Percentiles rank a stretch among this genome's conserved stretches.
These are phyloP conservation scores for Trypoxylon attenuatum DNA, from an alignment of 2,888 invertebrate species.

Conservation along the genomic window DNA sequence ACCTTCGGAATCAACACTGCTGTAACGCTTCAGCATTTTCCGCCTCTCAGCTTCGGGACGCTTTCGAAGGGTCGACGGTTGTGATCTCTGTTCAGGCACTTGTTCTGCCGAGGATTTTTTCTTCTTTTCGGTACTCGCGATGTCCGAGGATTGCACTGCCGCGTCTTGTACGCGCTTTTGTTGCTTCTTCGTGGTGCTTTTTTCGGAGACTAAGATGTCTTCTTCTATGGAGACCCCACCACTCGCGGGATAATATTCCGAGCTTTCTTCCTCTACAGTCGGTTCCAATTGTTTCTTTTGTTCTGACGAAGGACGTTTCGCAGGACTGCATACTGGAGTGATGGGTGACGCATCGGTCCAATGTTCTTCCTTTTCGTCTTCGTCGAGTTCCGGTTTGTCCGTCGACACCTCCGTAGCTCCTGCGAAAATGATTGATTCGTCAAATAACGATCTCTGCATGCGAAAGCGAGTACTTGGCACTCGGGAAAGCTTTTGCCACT, in stretches of 20 bases:
- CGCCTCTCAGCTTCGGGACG: not conserved
- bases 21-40: constrained; percentile 20
- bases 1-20: constrained; percentile 30
- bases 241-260: constrained; percentile 38
- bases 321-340: constrained; percentile 60
- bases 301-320: constrained; percentile 18
- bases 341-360: constrained; percentile 56
- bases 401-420: constrained; percentile 45
- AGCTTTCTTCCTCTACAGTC: constrained; percentile 25
- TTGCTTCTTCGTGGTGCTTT: constrained; percentile 6
- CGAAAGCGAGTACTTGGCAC: too few relatives aligned
- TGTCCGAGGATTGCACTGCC: constrained; percentile 29
- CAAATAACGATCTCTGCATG: not conserved
- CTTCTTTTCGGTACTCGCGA: constrained; percentile 51
- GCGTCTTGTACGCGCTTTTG: constrained; percentile 13
- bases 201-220: constrained; percentile 30
- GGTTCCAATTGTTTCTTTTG: constrained; percentile 8
- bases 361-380: constrained; percentile 47
- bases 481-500: too few relatives aligned
- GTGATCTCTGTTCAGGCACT: not conserved
- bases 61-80: not conserved
- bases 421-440: constrained; percentile 5
- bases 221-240: constrained; percentile 20
- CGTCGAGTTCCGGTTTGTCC: constrained; percentile 48
- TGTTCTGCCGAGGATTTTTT: constrained; percentile 29